Base-by-base conservation (phyloP, 2,888 invertebrate genomes). In the Odontomyia ornata region DNA sequence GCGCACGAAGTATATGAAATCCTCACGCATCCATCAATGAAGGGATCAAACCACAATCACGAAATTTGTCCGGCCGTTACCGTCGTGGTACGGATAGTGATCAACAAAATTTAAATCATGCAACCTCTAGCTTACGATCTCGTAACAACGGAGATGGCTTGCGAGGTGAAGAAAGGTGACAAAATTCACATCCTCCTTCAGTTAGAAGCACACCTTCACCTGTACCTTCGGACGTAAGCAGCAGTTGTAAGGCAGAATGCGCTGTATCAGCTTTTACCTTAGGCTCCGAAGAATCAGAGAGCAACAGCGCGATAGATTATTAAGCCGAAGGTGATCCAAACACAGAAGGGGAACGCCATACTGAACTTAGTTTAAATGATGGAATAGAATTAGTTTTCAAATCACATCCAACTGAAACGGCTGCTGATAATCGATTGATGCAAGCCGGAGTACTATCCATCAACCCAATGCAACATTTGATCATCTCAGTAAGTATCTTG, bases 1-100 rank as follows among this genome's bases (percentile, higher is more conserved):
- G n/a, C n/a, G n/a, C n/a, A n/a, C n/a, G n/a, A n/a, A n/a, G n/a
- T n/a, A n/a, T n/a, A n/a, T n/a, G n/a, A n/a, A n/a, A n/a, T n/a
- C n/a, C n/a, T n/a, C n/a, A n/a, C n/a, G n/a, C n/a, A n/a, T 97
- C 96, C 0, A 97, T 98, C 71, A 97, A 95, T 27, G 97, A 97
- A 85, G 97, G 97, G 9, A 95, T 98, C 81, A 95, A 97, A 83
- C 86, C 95, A 64, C 96, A 96, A 83, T 93, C 93, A 21, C 96
- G 96, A 84, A 95, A 95, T 83, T 90, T 96, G 80, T 93, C 94
- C 1, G 95, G 95, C 81, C 89, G 95, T 69, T 91, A 93, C 7
- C 89, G 93, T 69, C 94, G 93, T 82, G 89, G 89, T 76, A 90
- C 90, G 1, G 92, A 92, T 43, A 92, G 91, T 27, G 84, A 85